These are phyloP conservation scores for Drosophila lacteicornis DNA, from an alignment of 1,140 invertebrate species.

Conservation along the genomic window DNA sequence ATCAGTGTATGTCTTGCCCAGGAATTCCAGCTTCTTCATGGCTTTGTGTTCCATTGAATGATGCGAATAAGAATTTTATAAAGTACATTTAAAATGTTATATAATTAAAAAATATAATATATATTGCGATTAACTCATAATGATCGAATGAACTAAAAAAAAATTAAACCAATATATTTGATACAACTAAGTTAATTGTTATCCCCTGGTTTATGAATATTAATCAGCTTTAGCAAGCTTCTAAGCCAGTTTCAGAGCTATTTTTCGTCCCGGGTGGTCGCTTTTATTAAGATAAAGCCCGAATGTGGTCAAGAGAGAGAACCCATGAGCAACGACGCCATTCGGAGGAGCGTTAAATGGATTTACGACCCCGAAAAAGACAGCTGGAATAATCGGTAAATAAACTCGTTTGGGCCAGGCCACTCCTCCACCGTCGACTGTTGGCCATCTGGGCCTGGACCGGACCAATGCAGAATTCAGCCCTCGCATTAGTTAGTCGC, in stretches of 20 bases:
- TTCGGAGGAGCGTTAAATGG: constrained; percentile 70
- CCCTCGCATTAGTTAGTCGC: constrained; percentile 51
- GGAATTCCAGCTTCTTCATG: too few species aligned
- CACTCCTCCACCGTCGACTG: constrained; percentile 41
- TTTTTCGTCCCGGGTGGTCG: constrained; percentile 32
- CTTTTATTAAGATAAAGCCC: constrained; percentile 16
- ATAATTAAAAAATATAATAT: too few species aligned
- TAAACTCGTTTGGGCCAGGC: constrained; percentile 70
- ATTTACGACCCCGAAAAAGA: constrained; percentile 61
- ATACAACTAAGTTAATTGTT: neutral
- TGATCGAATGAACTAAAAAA: too few species aligned
- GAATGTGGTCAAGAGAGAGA: constrained; percentile 30
- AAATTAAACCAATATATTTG: neutral
- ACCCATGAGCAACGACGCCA: constrained; percentile 64
- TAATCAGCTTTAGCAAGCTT: neutral
- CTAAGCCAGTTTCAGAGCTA: neutral
- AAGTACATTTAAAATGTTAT: too few species aligned
- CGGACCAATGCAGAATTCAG: constrained; percentile 67
- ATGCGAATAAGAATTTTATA: too few species aligned
- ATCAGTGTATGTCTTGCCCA: too few species aligned
- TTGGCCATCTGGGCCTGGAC: constrained; percentile 37
- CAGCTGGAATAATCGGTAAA: constrained; percentile 34
- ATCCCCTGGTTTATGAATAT: neutral
- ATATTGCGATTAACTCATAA: too few species aligned
- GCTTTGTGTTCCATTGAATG: too few species aligned